Evolutionary conservation across 2,113 vertebrate genomes (phyloP).

Genomic region (Pollimyrus isidori): DNA sequence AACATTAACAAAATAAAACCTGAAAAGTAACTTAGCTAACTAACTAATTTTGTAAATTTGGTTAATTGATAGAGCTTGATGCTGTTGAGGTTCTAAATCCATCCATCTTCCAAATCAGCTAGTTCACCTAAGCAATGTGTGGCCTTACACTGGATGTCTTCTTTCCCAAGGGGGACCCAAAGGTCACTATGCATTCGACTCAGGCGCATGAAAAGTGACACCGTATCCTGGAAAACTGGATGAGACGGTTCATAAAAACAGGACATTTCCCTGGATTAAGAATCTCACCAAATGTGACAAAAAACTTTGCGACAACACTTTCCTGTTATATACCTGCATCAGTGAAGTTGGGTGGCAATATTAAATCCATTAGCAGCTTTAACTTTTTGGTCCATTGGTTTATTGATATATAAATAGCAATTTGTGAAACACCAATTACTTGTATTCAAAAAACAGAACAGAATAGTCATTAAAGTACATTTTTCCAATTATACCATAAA

Average conservation of each 20-base stretch:
- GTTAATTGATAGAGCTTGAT: neutral
- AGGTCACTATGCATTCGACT: neutral
- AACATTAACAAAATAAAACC: neutral
- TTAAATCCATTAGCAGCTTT: neutral
- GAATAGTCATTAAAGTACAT: neutral
- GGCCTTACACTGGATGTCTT: neutral
- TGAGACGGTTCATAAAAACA: neutral
- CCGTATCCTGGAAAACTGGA: neutral
- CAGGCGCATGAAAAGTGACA: neutral
- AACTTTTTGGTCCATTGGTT: neutral
- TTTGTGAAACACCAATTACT: neutral
- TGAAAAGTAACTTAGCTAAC: neutral
- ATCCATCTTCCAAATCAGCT: neutral
- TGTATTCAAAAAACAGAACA: neutral
- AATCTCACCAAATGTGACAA: neutral
- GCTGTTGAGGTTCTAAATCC: neutral
- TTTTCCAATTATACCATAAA: neutral
- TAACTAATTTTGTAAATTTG: neutral
- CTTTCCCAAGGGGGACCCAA: neutral
- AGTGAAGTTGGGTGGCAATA: neutral
- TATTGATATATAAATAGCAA: neutral
- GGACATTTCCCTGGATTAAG: neutral
- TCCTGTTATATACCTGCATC: neutral
- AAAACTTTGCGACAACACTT: neutral
- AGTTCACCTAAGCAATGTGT: neutral